These are phyloP conservation scores for Luffia ferchaultella DNA, from an alignment of 2,888 invertebrate genomes.

Conservation along the genomic window DNA sequence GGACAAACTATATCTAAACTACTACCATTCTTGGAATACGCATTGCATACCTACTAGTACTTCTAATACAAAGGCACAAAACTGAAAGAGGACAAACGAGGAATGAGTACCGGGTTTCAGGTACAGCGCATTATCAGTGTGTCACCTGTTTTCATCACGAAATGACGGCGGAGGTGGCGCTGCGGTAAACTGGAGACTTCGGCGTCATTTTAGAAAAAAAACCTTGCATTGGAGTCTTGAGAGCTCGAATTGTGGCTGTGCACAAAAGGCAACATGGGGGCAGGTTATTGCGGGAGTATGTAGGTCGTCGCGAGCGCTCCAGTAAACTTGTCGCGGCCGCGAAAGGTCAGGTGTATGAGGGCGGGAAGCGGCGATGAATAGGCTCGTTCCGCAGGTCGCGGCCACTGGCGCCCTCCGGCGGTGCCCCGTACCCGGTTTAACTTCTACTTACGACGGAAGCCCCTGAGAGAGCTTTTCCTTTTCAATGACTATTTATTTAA, in stretches of 20 bases:
- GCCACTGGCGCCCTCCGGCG: conserved; percentile 19
- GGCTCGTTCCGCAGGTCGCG: conserved; percentile 22
- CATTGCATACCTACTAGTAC: too few relatives aligned
- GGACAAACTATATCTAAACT: too few relatives aligned
- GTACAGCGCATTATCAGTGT: too few relatives aligned
- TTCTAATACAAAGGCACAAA: too few relatives aligned
- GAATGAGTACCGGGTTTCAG: too few relatives aligned
- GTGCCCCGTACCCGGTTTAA: conserved; percentile 22
- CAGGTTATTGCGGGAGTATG: conserved; percentile 24
- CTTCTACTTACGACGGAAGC: conserved; percentile 48
- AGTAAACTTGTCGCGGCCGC: conserved; percentile 55
- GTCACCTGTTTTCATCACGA: too few relatives aligned
- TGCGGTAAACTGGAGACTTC: too few relatives aligned
- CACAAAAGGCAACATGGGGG: conserved; percentile 17
- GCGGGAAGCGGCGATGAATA: conserved; percentile 54
- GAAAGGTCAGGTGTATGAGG: conserved; percentile 64
- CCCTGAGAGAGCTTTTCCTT: conserved; percentile 36
- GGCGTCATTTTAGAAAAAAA: too few relatives aligned
- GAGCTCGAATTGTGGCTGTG: not conserved
- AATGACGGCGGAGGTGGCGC: too few relatives aligned
- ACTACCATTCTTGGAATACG: too few relatives aligned
- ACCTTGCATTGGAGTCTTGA: too few relatives aligned
- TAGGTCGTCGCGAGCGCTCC: conserved; percentile 58
- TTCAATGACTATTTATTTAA: conserved; percentile 16
- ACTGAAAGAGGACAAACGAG: too few relatives aligned